Evolutionary conservation across 1,140 invertebrate genomes (phyloP).

Genomic region (Drosophila willistoni): DNA sequence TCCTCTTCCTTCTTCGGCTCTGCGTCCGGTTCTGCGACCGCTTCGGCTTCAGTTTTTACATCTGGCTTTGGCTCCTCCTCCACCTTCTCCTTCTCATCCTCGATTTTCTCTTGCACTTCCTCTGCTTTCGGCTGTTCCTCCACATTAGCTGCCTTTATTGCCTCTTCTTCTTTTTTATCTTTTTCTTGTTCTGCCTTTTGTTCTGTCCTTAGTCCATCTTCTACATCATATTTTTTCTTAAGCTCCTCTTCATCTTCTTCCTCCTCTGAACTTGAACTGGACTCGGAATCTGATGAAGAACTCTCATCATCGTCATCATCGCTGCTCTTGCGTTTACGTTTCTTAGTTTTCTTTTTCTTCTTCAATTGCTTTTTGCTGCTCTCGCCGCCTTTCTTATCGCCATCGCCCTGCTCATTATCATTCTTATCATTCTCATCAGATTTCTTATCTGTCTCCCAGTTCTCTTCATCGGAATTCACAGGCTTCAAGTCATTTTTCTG

Average conservation of each 20-base stretch:
- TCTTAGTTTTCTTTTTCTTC: slow-evolving; percentile 73
- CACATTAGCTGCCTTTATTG: slow-evolving; percentile 61
- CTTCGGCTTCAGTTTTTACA: slow-evolving; percentile 42
- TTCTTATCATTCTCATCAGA: slow-evolving; percentile 76
- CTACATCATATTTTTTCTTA: slow-evolving; percentile 83
- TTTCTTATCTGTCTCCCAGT: slow-evolving; percentile 67
- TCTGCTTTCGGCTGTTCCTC: slow-evolving; percentile 23
- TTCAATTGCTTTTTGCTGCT: slow-evolving; percentile 37
- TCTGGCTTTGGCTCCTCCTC: not conserved
- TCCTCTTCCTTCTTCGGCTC: slow-evolving; percentile 27
- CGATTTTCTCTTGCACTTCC: slow-evolving; percentile 34
- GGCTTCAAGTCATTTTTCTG: slow-evolving; percentile 32
- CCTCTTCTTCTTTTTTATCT: slow-evolving; percentile 50
- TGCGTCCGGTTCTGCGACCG: slow-evolving; percentile 81
- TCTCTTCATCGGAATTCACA: slow-evolving; percentile 80
- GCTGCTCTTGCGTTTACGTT: slow-evolving; percentile 83
- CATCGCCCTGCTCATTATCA: slow-evolving; percentile 32
- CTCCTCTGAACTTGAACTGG: slow-evolving; percentile 67
- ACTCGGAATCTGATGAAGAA: slow-evolving; percentile 75
- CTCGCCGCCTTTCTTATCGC: slow-evolving; percentile 1
- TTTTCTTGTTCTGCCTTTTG: slow-evolving; percentile 63
- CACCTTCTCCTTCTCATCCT: slow-evolving; percentile 29
- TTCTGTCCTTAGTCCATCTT: slow-evolving; percentile 55
- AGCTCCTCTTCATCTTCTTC: slow-evolving; percentile 77
- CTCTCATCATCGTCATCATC: slow-evolving; percentile 63